phyloP scores from a whole-genome alignment of 2,797 vertebrate species.

The Thripadectes ignobilis region DNA sequence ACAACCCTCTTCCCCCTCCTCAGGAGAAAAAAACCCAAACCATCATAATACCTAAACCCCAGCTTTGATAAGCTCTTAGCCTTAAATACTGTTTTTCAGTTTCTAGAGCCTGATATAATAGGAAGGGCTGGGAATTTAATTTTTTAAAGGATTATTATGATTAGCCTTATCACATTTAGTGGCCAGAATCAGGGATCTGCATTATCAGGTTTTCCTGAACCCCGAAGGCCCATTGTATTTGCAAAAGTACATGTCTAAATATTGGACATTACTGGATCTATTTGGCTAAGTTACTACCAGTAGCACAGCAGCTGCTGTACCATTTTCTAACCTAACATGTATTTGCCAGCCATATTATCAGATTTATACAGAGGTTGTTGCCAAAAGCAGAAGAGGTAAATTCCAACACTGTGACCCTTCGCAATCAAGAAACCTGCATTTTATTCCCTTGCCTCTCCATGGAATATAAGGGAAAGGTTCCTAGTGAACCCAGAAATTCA shows the following conservation, averaged over 20 bases:
- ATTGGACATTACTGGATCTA: slow-evolving; percentile 53
- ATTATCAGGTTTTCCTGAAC: slow-evolving; percentile 15
- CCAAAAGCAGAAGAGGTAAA: slow-evolving; percentile 46
- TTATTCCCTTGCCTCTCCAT: background rate
- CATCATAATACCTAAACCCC: background rate
- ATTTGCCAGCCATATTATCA: slow-evolving; percentile 48
- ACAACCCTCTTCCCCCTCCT: rapidly evolving
- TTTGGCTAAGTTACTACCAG: slow-evolving; percentile 65
- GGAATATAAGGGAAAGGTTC: background rate
- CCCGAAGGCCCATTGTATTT: slow-evolving; percentile 32
- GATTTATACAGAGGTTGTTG: slow-evolving; percentile 54
- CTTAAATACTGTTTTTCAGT: background rate
- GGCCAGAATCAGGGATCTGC: slow-evolving; percentile 6
- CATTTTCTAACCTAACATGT: background rate
- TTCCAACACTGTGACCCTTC: slow-evolving; percentile 43
- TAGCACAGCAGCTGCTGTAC: slow-evolving; percentile 51
- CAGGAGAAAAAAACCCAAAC: background rate
- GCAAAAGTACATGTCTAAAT: slow-evolving; percentile 55
- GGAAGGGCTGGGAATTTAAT: background rate
- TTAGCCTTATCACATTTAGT: background rate
- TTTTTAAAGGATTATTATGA: background rate
- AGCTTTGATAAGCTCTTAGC: background rate
- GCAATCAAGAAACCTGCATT: background rate
- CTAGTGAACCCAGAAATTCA: background rate
- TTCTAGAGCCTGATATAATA: background rate